Conservation (phyloP, 1,140 invertebrate genomes). For the Tetragnatha versicolor region DNA sequence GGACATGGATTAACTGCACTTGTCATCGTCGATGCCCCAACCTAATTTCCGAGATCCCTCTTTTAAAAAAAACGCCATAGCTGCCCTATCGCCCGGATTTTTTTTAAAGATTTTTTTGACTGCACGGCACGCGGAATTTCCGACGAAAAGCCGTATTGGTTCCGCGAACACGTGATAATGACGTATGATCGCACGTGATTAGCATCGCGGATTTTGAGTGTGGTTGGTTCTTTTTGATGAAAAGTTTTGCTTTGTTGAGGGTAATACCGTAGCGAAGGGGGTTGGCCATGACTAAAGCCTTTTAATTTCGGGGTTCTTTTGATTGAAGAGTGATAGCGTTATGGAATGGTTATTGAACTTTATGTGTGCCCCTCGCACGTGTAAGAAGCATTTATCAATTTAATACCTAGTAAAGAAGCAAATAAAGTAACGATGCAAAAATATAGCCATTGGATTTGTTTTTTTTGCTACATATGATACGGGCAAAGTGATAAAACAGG, state of each 20-base stretch:
- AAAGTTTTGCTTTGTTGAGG: not conserved
- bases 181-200: slow-evolving; percentile 1
- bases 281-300: not conserved
- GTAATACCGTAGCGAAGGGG: not conserved
- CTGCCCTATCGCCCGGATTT: not conserved
- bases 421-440: too few species aligned
- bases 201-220: not conserved
- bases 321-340: too few species aligned
- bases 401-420: too few species aligned
- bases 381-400: too few species aligned
- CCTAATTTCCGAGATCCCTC: slow-evolving; percentile 2
- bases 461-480: too few species aligned
- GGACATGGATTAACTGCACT: not conserved
- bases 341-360: too few species aligned
- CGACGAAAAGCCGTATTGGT: slow-evolving; percentile 1
- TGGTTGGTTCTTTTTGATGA: not conserved
- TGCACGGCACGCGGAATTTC: not conserved
- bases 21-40: slow-evolving; percentile 7
- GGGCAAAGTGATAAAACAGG: too few species aligned
- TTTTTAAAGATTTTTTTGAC: too few species aligned
- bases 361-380: too few species aligned
- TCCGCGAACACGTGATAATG: not conserved
- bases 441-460: too few species aligned
- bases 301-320: not conserved
- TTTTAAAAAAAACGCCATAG: not conserved